Conservation (phyloP, 2,888 invertebrate species). For the Drosophila anomalata region DNA sequence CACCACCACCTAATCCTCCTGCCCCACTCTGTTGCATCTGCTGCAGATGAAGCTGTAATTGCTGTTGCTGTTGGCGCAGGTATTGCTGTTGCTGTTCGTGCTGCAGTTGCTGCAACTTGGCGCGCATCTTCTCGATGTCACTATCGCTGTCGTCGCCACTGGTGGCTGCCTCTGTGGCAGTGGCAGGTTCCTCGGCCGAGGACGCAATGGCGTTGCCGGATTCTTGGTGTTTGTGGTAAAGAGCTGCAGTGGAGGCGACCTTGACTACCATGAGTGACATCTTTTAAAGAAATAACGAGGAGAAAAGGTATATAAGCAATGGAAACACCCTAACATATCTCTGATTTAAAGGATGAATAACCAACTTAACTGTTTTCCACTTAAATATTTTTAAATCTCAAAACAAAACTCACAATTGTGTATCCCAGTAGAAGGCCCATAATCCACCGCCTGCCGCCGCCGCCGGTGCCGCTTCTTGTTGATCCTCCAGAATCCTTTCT, state of each 20-base stretch:
- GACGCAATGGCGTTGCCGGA: slow-evolving; percentile 54
- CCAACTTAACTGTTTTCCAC: no score
- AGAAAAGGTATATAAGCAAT: neutral
- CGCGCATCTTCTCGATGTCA: slow-evolving; percentile 79
- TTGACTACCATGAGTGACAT: slow-evolving; percentile 82
- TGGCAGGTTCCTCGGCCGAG: slow-evolving; percentile 30
- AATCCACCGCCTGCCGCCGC: slow-evolving; percentile 57
- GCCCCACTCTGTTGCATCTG: slow-evolving; percentile 56
- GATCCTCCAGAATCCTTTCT: slow-evolving; percentile 47
- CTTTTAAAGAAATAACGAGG: slow-evolving; percentile 46
- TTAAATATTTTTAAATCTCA: neutral
- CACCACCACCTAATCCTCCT: slow-evolving; percentile 11
- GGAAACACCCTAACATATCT: neutral
- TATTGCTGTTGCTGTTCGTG: slow-evolving; percentile 73
- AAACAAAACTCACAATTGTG: slow-evolving; percentile 72
- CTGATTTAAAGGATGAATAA: neutral
- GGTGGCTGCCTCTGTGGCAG: slow-evolving; percentile 28
- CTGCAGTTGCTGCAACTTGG: slow-evolving; percentile 77
- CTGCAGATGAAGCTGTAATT: slow-evolving; percentile 67
- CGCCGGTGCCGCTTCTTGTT: slow-evolving; percentile 22
- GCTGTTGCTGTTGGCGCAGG: slow-evolving; percentile 66
- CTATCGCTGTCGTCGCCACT: slow-evolving; percentile 53
- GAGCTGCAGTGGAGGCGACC: slow-evolving; percentile 79
- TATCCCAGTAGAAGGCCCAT: slow-evolving; percentile 78
- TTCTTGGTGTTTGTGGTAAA: slow-evolving; percentile 60